These are phyloP conservation scores for Thalassoma bifasciatum DNA, from an alignment of 2,113 vertebrate genomes.

Conservation along the genomic window DNA sequence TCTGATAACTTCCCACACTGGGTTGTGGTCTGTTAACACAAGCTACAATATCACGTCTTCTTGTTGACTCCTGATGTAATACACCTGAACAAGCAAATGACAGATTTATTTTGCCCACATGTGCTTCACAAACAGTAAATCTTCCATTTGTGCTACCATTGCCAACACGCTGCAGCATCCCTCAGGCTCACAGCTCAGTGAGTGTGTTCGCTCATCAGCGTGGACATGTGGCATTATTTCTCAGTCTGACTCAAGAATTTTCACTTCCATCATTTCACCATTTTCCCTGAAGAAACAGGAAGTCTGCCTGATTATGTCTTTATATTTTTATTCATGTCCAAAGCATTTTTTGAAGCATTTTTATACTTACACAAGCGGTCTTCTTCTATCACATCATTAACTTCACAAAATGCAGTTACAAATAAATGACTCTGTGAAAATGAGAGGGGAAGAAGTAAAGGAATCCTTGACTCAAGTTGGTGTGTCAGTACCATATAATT, in stretches of 20 bases:
- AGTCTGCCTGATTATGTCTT: too few species aligned
- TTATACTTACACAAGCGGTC: too few species aligned
- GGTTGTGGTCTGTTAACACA: slow-evolving; percentile 3
- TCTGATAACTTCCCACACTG: background rate
- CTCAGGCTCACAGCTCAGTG: slow-evolving; percentile 27
- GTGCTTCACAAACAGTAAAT: background rate
- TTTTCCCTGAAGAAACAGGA: background rate
- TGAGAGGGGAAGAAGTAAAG: too few species aligned
- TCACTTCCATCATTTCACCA: background rate
- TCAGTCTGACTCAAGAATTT: slow-evolving; percentile 6
- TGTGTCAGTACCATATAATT: too few species aligned
- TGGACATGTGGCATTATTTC: slow-evolving; percentile 17
- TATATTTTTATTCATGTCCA: too few species aligned
- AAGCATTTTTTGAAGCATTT: too few species aligned
- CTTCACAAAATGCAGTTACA: too few species aligned
- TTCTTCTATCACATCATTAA: too few species aligned
- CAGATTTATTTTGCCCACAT: background rate
- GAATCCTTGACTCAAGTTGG: too few species aligned
- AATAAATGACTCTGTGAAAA: too few species aligned
- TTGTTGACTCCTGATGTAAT: background rate
- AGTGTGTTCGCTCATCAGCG: slow-evolving; percentile 13
- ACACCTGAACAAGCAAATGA: background rate
- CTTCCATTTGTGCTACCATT: background rate
- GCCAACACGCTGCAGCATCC: slow-evolving; percentile 24
- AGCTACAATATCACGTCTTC: background rate